Evolutionary conservation across 2,113 vertebrate genomes (phyloP).

Genomic region (Corythoichthys haematopterus): DNA sequence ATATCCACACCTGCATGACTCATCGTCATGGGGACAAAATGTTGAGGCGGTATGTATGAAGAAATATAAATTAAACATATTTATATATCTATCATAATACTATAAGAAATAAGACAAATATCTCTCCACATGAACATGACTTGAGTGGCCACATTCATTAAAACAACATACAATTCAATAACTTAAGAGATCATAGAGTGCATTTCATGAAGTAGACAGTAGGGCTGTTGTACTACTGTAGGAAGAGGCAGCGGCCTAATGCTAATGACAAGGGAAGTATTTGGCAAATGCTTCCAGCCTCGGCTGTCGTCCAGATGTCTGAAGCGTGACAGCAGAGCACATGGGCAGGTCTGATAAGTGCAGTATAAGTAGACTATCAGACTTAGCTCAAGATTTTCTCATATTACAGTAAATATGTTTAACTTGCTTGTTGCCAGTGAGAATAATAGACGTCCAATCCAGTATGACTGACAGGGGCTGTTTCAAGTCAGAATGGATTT

Average conservation of each 20-base stretch:
- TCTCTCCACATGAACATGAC: background rate
- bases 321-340: slow-evolving; percentile 19
- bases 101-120: too few species aligned
- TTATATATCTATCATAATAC: too few species aligned
- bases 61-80: too few species aligned
- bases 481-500: too few species aligned
- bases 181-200: background rate
- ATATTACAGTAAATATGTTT: background rate
- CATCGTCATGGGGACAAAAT: background rate
- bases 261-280: slow-evolving; percentile 1
- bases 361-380: slow-evolving; percentile 3
- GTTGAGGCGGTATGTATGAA: too few species aligned
- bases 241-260: background rate
- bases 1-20: background rate
- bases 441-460: too few species aligned
- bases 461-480: too few species aligned
- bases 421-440: too few species aligned
- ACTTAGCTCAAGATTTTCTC: background rate
- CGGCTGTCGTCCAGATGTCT: slow-evolving; percentile 54
- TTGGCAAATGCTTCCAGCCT: slow-evolving; percentile 32
- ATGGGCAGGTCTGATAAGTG: slow-evolving; percentile 23
- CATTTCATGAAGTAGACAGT: background rate
- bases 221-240: background rate
- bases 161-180: background rate
- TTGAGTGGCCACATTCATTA: background rate